phyloP scores from a whole-genome alignment of 2,888 invertebrate genomes.

The Macroteleia sp. region DNA sequence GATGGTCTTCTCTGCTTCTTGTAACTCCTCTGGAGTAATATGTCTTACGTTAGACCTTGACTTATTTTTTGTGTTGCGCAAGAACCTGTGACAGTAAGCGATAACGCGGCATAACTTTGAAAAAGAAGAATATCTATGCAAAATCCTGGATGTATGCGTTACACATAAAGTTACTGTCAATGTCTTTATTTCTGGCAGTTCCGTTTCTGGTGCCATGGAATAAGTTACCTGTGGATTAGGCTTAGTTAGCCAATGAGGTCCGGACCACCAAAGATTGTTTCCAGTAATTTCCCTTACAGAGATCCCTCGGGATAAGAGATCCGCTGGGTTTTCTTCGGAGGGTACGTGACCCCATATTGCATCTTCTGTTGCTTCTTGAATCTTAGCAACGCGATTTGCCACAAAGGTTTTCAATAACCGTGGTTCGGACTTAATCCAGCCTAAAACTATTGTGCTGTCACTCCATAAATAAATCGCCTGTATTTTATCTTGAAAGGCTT shows the following conservation, averaged over 20 bases:
- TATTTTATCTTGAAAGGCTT: neutral
- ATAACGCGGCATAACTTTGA: too few relatives aligned
- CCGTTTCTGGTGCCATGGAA: neutral
- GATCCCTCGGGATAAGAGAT: neutral
- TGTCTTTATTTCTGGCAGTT: neutral
- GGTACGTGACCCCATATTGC: neutral
- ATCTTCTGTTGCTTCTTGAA: neutral
- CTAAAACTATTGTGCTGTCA: conserved; percentile 4
- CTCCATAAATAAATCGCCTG: neutral
- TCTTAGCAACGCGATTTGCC: neutral
- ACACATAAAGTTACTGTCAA: neutral
- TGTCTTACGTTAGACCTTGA: too few relatives aligned
- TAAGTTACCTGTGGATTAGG: neutral
- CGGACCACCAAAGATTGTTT: neutral
- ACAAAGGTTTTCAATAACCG: neutral
- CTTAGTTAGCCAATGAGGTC: neutral
- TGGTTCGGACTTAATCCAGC: neutral
- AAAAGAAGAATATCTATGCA: neutral
- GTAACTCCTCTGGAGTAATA: neutral
- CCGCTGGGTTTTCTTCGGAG: neutral
- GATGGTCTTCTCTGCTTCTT: conserved; percentile 16
- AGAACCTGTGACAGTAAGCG: too few relatives aligned
- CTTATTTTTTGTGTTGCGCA: too few relatives aligned
- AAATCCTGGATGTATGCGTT: neutral
- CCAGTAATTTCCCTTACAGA: neutral